phyloP scores from a whole-genome alignment of 2,113 vertebrate genomes.

The Pionites leucogaster region DNA sequence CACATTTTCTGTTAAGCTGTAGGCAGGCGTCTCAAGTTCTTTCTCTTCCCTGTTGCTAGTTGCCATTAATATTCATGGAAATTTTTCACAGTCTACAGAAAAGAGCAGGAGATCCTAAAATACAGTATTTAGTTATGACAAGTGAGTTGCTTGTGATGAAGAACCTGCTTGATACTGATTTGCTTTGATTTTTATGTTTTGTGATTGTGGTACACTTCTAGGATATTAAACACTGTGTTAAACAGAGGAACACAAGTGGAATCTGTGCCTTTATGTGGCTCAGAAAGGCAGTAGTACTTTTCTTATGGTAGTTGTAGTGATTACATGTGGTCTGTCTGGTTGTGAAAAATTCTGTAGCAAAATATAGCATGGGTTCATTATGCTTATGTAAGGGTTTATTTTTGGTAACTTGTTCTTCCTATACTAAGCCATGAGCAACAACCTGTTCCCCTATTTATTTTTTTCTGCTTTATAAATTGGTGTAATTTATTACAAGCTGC shows the following conservation, averaged over 20 bases:
- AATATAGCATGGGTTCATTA: conserved; percentile 20
- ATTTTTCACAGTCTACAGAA: neutral
- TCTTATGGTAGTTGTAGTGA: neutral
- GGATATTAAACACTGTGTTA: neutral
- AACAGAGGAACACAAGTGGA: neutral
- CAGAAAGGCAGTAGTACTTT: conserved; percentile 8
- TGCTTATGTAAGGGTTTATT: conserved; percentile 29
- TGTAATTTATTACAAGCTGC: neutral
- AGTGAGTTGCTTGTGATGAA: neutral
- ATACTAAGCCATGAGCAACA: neutral
- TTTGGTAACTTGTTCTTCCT: neutral
- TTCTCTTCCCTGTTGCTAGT: neutral
- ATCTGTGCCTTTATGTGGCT: neutral
- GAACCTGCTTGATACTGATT: neutral
- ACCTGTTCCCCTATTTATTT: neutral
- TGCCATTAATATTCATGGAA: neutral
- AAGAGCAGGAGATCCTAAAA: neutral
- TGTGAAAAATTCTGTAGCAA: conserved; percentile 33
- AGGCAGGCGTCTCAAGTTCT: neutral
- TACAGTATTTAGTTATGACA: neutral
- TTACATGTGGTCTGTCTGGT: neutral
- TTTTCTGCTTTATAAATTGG: neutral
- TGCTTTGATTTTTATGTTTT: neutral
- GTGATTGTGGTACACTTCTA: neutral
- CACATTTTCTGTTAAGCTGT: neutral